Conservation (phyloP, 1,140 invertebrate genomes). For the Zaprionus vittiger region DNA sequence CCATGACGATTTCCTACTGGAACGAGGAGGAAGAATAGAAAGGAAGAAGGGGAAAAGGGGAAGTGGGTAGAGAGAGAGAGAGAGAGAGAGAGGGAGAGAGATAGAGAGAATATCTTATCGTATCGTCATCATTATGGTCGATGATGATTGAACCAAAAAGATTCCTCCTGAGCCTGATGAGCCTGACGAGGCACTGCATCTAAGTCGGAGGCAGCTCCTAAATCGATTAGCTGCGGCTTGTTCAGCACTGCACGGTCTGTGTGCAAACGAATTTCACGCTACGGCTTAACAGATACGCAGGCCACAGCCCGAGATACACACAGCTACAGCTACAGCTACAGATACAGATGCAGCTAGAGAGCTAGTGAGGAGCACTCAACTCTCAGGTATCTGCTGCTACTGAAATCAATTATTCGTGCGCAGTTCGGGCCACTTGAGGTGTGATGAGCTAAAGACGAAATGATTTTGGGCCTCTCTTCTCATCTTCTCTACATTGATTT, state of each 20-base stretch:
- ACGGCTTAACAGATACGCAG: conserved; percentile 51
- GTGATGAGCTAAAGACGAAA: conserved; percentile 64
- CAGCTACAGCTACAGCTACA: conserved; percentile 12
- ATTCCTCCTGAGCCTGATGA: conserved; percentile 19
- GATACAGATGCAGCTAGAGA: conserved; percentile 3
- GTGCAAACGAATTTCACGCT: conserved; percentile 70
- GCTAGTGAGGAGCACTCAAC: conserved; percentile 1
- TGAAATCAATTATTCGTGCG: conserved; percentile 69
- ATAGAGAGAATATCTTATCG: background rate
- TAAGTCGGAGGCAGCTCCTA: conserved; percentile 25
- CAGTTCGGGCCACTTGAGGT: conserved; percentile 53
- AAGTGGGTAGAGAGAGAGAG: background rate
- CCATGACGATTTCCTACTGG: background rate
- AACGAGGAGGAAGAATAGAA: too few relatives aligned
- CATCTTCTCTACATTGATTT: background rate
- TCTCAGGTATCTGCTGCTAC: conserved; percentile 56
- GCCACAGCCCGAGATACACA: conserved; percentile 53
- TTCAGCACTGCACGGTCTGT: conserved; percentile 51
- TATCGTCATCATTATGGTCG: background rate
- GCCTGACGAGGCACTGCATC: conserved; percentile 1
- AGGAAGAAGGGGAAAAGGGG: background rate
- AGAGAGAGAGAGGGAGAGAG: background rate
- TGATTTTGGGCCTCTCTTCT: conserved; percentile 33
- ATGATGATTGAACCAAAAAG: conserved; percentile 54
- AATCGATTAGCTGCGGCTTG: conserved; percentile 76